phyloP scores from a whole-genome alignment of 2,888 invertebrate species.

The Eurois occulta region DNA sequence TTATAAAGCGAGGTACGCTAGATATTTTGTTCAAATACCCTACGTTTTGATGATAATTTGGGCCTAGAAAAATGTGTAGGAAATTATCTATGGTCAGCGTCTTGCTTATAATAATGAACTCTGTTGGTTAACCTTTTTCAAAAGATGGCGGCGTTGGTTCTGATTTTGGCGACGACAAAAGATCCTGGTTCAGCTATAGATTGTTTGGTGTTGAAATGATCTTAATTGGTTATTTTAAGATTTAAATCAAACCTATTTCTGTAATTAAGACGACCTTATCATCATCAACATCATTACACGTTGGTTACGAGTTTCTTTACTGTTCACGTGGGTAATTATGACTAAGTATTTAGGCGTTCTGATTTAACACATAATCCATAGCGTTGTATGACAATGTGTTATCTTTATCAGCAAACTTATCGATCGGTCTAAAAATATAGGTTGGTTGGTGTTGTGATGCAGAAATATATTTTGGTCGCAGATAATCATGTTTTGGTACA shows the following conservation, averaged over 20 bases:
- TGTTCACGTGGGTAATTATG: background rate
- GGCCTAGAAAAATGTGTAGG: background rate
- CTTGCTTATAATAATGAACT: background rate
- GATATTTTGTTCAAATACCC: slow-evolving; percentile 44
- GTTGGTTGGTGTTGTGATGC: slow-evolving; percentile 5
- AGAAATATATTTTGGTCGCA: background rate
- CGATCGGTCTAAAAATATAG: slow-evolving; percentile 31
- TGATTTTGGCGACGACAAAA: background rate
- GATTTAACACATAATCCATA: slow-evolving; percentile 11
- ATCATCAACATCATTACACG: background rate
- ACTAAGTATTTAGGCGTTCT: slow-evolving; percentile 6
- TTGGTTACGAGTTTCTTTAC: background rate
- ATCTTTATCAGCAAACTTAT: slow-evolving; percentile 32
- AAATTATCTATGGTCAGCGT: slow-evolving; percentile 23
- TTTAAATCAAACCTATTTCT: background rate
- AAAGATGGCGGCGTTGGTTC: background rate
- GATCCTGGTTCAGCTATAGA: background rate
- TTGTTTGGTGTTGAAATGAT: background rate
- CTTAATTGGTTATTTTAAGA: background rate
- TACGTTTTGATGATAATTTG: background rate
- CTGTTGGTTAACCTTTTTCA: background rate
- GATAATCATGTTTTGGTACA: background rate
- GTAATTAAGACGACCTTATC: background rate
- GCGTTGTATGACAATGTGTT: slow-evolving; percentile 14
- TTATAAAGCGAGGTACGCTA: slow-evolving; percentile 31